phyloP scores from a whole-genome alignment of 2,113 vertebrate species.

The Mohoua ochrocephala region DNA sequence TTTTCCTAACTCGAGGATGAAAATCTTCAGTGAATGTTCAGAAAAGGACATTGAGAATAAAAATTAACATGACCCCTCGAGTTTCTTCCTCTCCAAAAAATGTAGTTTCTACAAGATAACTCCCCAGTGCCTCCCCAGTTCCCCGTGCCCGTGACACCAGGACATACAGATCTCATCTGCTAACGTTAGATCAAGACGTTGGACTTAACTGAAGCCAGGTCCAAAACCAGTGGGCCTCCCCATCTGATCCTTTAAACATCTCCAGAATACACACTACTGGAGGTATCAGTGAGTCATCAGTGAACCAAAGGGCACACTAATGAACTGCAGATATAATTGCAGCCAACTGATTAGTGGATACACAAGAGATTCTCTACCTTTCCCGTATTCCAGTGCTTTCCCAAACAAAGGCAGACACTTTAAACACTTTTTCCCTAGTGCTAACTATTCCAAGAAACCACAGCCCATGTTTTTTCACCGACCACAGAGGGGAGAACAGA shows the following conservation, averaged over 20 bases:
- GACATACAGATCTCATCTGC: not conserved
- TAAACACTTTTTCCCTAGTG: not conserved
- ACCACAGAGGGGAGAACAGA: not conserved
- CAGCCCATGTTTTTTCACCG: not conserved
- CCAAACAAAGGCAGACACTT: not conserved
- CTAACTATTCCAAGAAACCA: not conserved
- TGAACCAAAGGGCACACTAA: not conserved
- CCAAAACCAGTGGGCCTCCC: not conserved
- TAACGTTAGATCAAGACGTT: not conserved
- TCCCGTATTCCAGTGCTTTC: not conserved
- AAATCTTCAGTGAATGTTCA: not conserved
- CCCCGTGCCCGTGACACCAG: not conserved
- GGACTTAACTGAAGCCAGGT: not conserved
- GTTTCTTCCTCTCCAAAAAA: not conserved
- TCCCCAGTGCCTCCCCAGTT: not conserved
- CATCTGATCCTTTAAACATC: not conserved
- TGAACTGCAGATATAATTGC: not conserved
- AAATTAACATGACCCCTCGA: not conserved
- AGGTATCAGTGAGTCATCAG: not conserved
- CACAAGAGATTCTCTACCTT: constrained; percentile 1
- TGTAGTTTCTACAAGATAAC: not conserved
- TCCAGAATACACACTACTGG: not conserved
- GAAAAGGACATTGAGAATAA: not conserved
- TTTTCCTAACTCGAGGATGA: not conserved
- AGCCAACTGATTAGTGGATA: not conserved